phyloP scores from a whole-genome alignment of 2,113 vertebrate species.

The Channa maculata region DNA sequence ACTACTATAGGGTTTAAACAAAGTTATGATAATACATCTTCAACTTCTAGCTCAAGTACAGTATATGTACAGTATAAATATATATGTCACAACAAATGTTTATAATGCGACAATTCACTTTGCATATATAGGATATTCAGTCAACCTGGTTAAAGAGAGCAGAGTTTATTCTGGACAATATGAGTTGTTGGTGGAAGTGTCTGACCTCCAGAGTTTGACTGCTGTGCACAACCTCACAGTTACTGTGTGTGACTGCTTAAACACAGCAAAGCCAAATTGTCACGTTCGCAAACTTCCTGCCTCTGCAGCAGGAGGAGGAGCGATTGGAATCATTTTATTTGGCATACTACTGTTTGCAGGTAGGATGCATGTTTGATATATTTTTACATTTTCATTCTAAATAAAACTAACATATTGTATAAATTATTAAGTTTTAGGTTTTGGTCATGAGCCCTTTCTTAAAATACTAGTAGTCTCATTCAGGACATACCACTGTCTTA shows the following conservation, averaged over 20 bases:
- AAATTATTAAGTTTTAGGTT: too few relatives aligned
- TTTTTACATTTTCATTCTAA: too few relatives aligned
- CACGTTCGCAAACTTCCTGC: rapidly evolving
- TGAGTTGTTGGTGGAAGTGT: constrained; percentile 61
- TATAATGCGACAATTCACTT: neutral
- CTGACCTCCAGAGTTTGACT: constrained; percentile 57
- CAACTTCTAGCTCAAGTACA: neutral
- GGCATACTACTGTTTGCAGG: constrained; percentile 63
- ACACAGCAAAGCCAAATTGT: constrained; percentile 36
- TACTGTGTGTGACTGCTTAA: constrained; percentile 72
- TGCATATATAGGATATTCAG: constrained; percentile 55
- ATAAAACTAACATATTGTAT: too few relatives aligned
- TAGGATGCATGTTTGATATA: constrained; percentile 15
- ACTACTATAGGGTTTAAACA: neutral
- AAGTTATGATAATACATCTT: too few relatives aligned
- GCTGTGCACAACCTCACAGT: constrained; percentile 67
- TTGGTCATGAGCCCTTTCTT: too few relatives aligned
- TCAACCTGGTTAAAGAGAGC: constrained; percentile 62
- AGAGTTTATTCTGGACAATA: constrained; percentile 45
- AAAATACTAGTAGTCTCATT: too few relatives aligned
- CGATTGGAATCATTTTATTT: constrained; percentile 16
- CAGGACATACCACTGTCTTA: neutral
- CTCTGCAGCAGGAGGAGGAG: neutral
- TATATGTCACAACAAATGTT: neutral
- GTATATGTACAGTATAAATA: too few relatives aligned